Conservation (phyloP, 2,113 vertebrate genomes). For the Lagenorhynchus albirostris region DNA sequence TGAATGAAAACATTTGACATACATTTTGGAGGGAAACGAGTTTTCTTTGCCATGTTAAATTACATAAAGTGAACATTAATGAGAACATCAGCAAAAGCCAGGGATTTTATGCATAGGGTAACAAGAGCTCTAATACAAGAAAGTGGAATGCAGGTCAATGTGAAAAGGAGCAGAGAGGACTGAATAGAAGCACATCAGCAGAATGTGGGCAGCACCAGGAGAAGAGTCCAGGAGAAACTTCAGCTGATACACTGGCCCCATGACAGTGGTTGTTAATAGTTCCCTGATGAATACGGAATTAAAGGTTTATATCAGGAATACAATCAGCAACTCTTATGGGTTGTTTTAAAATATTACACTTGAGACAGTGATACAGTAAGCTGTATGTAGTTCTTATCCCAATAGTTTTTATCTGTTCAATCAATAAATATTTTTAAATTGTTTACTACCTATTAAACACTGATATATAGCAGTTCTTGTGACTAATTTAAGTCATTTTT, state of each 20-base stretch:
- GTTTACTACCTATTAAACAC: not conserved
- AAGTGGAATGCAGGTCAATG: not conserved
- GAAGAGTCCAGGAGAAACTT: not conserved
- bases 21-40: not conserved
- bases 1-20: not conserved
- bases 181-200: not conserved
- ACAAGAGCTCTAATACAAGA: not conserved
- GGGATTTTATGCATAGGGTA: not conserved
- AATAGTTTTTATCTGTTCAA: not conserved
- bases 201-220: not conserved
- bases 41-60: not conserved
- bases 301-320: not conserved
- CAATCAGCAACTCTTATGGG: not conserved
- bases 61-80: not conserved
- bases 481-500: not conserved
- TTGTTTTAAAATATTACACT: not conserved
- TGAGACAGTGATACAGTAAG: not conserved
- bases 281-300: not conserved
- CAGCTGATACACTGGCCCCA: not conserved
- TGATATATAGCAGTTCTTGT: not conserved
- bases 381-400: not conserved
- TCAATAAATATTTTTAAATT: constrained; percentile 11
- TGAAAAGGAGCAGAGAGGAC: not conserved
- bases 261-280: not conserved
- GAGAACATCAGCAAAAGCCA: not conserved